Evolutionary conservation across 1,140 invertebrate species (phyloP).

Genomic region (Acromyrmex heyeri): DNA sequence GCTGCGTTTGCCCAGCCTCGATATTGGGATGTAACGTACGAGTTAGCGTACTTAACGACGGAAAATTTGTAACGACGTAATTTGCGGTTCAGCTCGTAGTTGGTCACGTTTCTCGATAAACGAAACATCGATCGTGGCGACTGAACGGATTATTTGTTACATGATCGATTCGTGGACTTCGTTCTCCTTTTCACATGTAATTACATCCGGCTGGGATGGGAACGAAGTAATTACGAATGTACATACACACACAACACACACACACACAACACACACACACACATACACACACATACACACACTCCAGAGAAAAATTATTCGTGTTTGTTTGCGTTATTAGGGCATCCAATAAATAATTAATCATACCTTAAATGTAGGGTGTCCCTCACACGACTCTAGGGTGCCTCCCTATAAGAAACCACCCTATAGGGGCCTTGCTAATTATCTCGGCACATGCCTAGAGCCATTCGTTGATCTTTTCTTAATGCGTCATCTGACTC

Average conservation of each 20-base stretch:
- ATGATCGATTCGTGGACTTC: slow-evolving; percentile 3
- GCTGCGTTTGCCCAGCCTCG: neutral
- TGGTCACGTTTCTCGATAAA: slow-evolving; percentile 11
- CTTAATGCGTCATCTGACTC: slow-evolving; percentile 62
- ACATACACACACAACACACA: neutral
- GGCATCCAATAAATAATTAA: slow-evolving; percentile 83
- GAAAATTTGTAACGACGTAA: slow-evolving; percentile 30
- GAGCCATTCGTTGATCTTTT: slow-evolving; percentile 72
- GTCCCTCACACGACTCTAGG: slow-evolving; percentile 69
- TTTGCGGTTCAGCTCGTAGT: slow-evolving; percentile 1
- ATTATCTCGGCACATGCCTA: slow-evolving; percentile 72
- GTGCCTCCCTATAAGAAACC: slow-evolving; percentile 46
- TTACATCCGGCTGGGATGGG: slow-evolving; percentile 52
- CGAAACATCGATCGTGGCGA: slow-evolving; percentile 29
- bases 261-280: neutral
- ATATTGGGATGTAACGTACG: slow-evolving; percentile 41
- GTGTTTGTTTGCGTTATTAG: slow-evolving; percentile 47
- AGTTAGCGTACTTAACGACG: slow-evolving; percentile 41
- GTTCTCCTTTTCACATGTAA: slow-evolving; percentile 33
- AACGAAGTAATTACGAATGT: slow-evolving; percentile 76
- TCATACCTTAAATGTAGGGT: slow-evolving; percentile 81
- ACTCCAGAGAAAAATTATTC: neutral
- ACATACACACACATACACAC: neutral
- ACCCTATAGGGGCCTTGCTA: slow-evolving; percentile 42
- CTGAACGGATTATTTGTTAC: slow-evolving; percentile 38